A percentile compares a stretch with the other conserved stretches of the same genome.
These are phyloP conservation scores for Osmerus mordax DNA, from an alignment of 2,113 vertebrate species.

Conservation along the genomic window DNA sequence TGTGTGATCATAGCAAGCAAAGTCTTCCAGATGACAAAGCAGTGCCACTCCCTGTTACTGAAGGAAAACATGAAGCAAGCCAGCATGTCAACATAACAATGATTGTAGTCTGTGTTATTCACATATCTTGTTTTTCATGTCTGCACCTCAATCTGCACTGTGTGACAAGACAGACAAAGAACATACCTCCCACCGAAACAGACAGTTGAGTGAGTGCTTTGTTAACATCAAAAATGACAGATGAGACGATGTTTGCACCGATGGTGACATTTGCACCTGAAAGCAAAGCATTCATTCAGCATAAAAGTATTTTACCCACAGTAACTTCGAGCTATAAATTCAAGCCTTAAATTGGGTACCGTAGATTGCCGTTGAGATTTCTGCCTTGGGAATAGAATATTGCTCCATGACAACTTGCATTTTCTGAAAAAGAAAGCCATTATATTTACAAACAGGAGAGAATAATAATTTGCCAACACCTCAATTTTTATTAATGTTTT, in stretches of 20 bases:
- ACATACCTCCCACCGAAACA: conserved; percentile 21
- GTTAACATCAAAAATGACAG: not conserved
- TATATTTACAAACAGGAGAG: not conserved
- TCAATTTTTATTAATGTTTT: not conserved
- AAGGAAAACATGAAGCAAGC: not conserved
- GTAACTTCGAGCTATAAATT: not conserved
- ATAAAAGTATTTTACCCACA: not conserved
- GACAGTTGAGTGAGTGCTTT: not conserved
- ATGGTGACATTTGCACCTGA: conserved; percentile 12
- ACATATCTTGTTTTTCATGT: not conserved
- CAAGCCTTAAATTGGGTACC: conserved; percentile 35
- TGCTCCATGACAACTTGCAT: conserved; percentile 38
- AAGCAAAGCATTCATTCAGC: not conserved
- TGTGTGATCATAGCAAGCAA: conserved; percentile 1
- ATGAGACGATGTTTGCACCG: not conserved
- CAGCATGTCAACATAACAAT: not conserved
- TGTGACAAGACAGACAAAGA: not conserved
- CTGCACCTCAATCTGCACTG: not conserved
- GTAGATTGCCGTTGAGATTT: conserved; percentile 45
- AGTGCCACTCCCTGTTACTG: not conserved
- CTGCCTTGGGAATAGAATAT: conserved; percentile 58
- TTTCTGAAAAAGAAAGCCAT: conserved; percentile 20
- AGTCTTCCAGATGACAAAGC: not conserved
- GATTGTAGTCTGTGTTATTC: not conserved
- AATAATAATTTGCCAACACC: not conserved